Conservation (phyloP, 2,888 invertebrate genomes). For the Kuschelorhynchus macadamiae region DNA sequence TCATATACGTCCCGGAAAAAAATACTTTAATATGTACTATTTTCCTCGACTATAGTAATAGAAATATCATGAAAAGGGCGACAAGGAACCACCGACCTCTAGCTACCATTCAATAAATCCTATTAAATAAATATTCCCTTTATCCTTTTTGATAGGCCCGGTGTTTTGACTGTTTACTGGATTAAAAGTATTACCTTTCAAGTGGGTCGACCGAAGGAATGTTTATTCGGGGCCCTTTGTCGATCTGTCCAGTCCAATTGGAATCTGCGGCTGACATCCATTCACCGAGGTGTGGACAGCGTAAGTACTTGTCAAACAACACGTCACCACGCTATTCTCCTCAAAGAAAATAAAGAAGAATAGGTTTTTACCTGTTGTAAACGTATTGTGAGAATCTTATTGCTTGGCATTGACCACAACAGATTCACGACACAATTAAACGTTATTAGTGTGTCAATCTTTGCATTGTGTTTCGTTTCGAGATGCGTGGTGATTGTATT, state of each 20-base stretch:
- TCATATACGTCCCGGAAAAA: no score
- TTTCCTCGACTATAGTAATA: no score
- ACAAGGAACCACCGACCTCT: not conserved
- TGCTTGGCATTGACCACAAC: conserved; percentile 34
- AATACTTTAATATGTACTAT: no score
- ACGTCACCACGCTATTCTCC: conserved; percentile 59
- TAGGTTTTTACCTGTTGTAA: conserved; percentile 37
- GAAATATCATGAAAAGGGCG: conserved; percentile 16
- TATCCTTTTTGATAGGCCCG: conserved; percentile 42
- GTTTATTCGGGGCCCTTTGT: conserved; percentile 57
- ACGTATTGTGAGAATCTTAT: conserved; percentile 37
- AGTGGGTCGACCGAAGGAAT: conserved; percentile 43
- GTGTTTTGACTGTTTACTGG: conserved; percentile 51
- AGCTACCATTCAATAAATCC: conserved; percentile 28
- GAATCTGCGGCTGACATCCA: conserved; percentile 63
- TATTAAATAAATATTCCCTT: conserved; percentile 44
- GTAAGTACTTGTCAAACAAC: conserved; percentile 67
- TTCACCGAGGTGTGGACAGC: conserved; percentile 66
- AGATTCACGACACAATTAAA: conserved; percentile 35
- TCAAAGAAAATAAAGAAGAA: conserved; percentile 36
- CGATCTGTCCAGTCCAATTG: conserved; percentile 65
- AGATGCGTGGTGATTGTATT: no score
- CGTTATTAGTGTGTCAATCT: conserved; percentile 38
- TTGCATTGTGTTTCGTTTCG: conserved; percentile 7
- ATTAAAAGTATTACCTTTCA: conserved; percentile 53